Conservation (phyloP, 2,113 vertebrate species). For the Setophaga petechia region DNA sequence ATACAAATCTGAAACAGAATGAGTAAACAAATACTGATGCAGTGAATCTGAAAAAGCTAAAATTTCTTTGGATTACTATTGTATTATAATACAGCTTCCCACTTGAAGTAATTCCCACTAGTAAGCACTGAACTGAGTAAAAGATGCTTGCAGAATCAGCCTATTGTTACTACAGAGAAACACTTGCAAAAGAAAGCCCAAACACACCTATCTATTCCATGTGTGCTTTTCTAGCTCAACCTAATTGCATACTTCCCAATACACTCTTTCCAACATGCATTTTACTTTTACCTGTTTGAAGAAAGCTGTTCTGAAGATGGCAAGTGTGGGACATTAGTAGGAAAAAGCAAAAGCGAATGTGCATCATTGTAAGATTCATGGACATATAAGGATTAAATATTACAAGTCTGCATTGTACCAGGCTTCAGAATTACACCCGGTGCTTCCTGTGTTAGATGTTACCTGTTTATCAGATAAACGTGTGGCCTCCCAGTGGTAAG, state of each 20-base stretch:
- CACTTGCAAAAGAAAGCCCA: not conserved
- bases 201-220: not conserved
- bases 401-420: not conserved
- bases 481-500: constrained; percentile 50
- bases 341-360: not conserved
- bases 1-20: constrained; percentile 8
- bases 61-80: not conserved
- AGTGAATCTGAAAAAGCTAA: not conserved
- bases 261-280: not conserved
- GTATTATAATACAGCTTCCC: not conserved
- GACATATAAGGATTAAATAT: not conserved
- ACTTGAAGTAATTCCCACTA: not conserved
- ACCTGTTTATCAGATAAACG: not conserved
- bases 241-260: not conserved
- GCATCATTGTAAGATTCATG: not conserved
- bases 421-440: not conserved
- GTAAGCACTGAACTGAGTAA: not conserved
- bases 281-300: not conserved
- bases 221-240: not conserved
- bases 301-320: not conserved
- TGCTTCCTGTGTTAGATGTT: not conserved
- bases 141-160: not conserved
- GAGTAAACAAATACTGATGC: not conserved
- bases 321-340: not conserved
- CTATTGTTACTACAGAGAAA: not conserved